Conservation (phyloP, 2,888 invertebrate genomes). For the Melieria crassipennis region DNA sequence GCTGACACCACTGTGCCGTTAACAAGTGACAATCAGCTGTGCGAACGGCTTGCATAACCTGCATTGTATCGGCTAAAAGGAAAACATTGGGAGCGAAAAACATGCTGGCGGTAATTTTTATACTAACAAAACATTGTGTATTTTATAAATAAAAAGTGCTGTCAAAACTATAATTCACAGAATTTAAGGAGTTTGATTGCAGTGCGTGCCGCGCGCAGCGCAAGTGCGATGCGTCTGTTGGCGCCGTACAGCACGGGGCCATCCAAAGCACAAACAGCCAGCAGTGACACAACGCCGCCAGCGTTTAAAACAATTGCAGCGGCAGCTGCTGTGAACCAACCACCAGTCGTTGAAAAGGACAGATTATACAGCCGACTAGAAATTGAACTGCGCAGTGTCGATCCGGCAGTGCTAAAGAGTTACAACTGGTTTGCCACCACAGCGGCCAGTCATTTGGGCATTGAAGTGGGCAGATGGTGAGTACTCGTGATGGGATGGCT, state of each 20-base stretch:
- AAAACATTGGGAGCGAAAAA: too few species aligned
- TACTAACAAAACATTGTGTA: too few species aligned
- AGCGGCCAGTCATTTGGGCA: conserved; percentile 83
- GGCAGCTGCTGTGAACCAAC: background rate
- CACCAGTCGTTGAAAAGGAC: conserved; percentile 66
- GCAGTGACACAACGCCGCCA: background rate
- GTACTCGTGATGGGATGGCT: conserved; percentile 12
- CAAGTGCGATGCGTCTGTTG: conserved; percentile 24
- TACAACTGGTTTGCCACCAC: conserved; percentile 85
- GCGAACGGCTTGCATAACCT: too few species aligned
- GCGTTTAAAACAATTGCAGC: background rate
- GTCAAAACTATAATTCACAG: conserved; percentile 27
- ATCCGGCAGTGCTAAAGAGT: conserved; percentile 87
- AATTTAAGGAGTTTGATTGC: conserved; percentile 32
- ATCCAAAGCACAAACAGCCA: conserved; percentile 27
- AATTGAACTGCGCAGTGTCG: conserved; percentile 87
- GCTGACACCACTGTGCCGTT: too few species aligned
- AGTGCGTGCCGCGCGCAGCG: conserved; percentile 20
- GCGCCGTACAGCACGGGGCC: conserved; percentile 28
- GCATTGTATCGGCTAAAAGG: too few species aligned
- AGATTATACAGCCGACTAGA: conserved; percentile 85
- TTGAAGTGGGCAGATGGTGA: conserved; percentile 78
- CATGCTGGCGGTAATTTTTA: too few species aligned
- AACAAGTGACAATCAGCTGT: too few species aligned
- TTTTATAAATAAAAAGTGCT: too few species aligned